Evolutionary conservation across 2,888 invertebrate genomes (phyloP), one percentile per base, ranked within the genome.

Genomic region (Andrena hattorfiana): DNA sequence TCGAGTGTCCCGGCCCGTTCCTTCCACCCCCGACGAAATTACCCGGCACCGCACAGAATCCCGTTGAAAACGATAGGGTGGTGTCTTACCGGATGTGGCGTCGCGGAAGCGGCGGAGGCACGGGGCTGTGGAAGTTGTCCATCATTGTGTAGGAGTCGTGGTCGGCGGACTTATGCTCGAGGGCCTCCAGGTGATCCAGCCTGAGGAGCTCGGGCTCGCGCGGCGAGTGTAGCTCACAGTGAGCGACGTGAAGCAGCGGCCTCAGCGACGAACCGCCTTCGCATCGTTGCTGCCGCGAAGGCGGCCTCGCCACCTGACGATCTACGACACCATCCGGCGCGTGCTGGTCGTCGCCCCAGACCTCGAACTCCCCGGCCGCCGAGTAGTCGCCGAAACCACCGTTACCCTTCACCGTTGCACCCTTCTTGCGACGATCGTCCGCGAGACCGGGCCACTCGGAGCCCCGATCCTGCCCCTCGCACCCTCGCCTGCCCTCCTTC

Each of bases 351-450:
- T 94, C 94, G 79, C 93, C 93, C 94, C 94, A 94, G 87, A 94
- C 93, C 81, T 94, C 94, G 86, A 94, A 93, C 89, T 94, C 94
- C 76, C 94, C 93, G 82, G 93, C 94, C 88, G 94, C 94, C 89
- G 94, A 93, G 84, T 94, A 94, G 83, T 94, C 94, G 84, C 93
- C 93, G 89, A 93, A 94, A 84, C 92, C 92, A 89, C 93, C 92
- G 92, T 92, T 93, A 85, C 93, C 93, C 93, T 93, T 93, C 93
- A 93, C 93, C 91, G 93, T 93, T 91, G 89, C 91, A 88, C 90
- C 87, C 85, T 89, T 86, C 49, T 72, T 86, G 64, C 64, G 70
- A 81, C 87, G 70, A 69, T 85, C 85, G 64, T 83, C 84, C 35
- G 70, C 49, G 59, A 90, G 80, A 54, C 82, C 78, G 84, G 87